Percentiles rank a stretch among this genome's conserved stretches.
Conservation (phyloP, 2,888 invertebrate species). For the Brassicogethes aeneus region DNA sequence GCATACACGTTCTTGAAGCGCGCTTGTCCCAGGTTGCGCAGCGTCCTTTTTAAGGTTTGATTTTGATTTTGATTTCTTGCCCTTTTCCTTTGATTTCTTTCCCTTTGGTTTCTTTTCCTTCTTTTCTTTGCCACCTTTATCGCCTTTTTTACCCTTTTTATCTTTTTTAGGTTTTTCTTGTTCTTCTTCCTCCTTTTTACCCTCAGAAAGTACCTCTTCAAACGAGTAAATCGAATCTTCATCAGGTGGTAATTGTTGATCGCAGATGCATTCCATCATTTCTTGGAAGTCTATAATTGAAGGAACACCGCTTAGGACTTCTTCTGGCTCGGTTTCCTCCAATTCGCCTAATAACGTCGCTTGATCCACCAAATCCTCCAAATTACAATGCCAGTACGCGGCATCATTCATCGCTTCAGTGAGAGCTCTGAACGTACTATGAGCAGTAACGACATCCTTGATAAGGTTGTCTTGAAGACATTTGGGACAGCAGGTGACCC, state of each 20-base stretch:
- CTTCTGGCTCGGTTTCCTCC: slow-evolving; percentile 5
- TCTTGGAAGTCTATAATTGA: neutral
- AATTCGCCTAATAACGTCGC: slow-evolving; percentile 22
- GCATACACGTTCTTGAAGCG: too few species aligned
- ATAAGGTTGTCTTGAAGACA: slow-evolving; percentile 34
- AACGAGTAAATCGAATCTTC: slow-evolving; percentile 7
- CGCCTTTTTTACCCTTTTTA: neutral
- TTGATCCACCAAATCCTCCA: slow-evolving; percentile 30
- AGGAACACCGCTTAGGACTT: neutral
- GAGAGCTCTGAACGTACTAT: slow-evolving; percentile 31
- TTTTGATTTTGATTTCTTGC: too few species aligned
- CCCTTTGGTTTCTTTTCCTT: neutral
- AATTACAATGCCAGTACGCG: slow-evolving; percentile 32
- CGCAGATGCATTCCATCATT: neutral
- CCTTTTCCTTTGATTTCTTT: too few species aligned
- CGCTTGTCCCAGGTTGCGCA: too few species aligned
- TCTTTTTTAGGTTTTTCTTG: neutral
- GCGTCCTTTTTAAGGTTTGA: too few species aligned
- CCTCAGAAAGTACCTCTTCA: neutral
- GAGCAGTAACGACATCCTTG: slow-evolving; percentile 30
- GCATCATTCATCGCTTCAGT: slow-evolving; percentile 34
- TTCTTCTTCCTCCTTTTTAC: neutral
- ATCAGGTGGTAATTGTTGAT: neutral
- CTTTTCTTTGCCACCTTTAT: neutral
- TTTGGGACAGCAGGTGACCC: slow-evolving; percentile 33